phyloP scores from a whole-genome alignment of 2,888 invertebrate genomes.

The Invenusta paracnida region DNA sequence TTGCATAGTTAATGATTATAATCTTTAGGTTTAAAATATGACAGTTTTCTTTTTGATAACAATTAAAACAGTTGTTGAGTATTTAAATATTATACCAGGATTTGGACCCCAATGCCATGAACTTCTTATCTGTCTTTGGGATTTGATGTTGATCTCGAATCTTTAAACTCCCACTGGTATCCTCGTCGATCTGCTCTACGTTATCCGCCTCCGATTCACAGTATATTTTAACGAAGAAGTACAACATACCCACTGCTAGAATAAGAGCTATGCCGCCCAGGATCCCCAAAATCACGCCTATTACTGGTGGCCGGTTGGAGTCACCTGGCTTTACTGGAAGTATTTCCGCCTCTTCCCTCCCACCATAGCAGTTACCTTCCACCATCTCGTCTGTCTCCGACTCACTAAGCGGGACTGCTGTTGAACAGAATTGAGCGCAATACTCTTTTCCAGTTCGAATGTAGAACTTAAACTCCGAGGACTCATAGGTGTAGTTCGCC shows the following conservation, averaged over 20 bases:
- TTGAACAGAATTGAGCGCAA: background rate
- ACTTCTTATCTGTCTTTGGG: background rate
- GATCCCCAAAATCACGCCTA: background rate
- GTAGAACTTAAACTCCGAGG: background rate
- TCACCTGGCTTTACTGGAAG: too few relatives aligned
- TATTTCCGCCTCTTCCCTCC: background rate
- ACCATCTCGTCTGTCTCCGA: background rate
- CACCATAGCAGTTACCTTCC: background rate
- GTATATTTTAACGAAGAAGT: background rate
- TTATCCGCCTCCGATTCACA: background rate
- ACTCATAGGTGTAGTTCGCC: background rate
- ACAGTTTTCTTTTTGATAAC: too few relatives aligned
- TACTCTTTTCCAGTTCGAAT: background rate
- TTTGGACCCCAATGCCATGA: background rate
- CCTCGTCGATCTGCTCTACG: background rate
- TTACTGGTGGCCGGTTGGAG: background rate
- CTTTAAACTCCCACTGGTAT: background rate
- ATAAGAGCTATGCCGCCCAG: background rate
- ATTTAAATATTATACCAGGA: background rate
- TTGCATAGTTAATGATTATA: too few relatives aligned
- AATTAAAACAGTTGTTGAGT: too few relatives aligned
- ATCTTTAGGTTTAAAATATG: too few relatives aligned
- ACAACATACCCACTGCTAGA: background rate
- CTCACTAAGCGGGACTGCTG: background rate
- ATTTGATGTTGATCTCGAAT: background rate